Evolutionary conservation across 2,888 invertebrate species (phyloP).

Genomic region (Gortyna flavago): DNA sequence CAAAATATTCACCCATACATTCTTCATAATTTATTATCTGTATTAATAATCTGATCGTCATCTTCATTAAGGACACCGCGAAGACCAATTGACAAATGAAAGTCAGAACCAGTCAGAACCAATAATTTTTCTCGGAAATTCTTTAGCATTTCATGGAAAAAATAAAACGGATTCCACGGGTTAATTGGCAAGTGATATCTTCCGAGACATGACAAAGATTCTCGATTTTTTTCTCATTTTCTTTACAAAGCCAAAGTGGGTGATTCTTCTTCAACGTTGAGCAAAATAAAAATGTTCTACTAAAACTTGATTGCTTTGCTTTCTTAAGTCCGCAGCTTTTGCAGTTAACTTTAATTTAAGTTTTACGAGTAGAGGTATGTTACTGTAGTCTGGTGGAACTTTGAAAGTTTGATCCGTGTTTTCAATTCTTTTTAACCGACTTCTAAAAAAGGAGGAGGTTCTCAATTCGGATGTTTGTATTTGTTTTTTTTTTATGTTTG

Average conservation of each 20-base stretch:
- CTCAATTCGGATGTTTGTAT: no score
- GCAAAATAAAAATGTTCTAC: conserved; percentile 19
- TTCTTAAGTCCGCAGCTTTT: conserved; percentile 11
- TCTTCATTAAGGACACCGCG: neutral
- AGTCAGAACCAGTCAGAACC: neutral
- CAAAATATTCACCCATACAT: neutral
- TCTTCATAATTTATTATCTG: neutral
- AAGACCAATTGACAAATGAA: neutral
- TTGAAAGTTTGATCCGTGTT: neutral
- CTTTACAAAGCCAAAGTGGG: conserved; percentile 29
- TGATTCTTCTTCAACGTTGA: conserved; percentile 25
- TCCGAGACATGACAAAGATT: conserved; percentile 21
- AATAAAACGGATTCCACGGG: conserved; percentile 15
- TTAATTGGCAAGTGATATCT: conserved; percentile 22
- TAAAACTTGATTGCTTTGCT: conserved; percentile 23
- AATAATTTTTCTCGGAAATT: no score
- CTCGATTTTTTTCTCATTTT: conserved; percentile 19
- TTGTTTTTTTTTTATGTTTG: no score
- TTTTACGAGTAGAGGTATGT: conserved; percentile 11
- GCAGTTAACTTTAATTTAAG: conserved; percentile 19
- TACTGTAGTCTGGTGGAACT: neutral
- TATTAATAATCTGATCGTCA: neutral
- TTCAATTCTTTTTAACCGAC: neutral
- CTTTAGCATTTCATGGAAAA: conserved; percentile 12
- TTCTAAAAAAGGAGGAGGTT: no score